phyloP scores from a whole-genome alignment of 2,888 invertebrate species.

The Cyrtodaria siliqua region DNA sequence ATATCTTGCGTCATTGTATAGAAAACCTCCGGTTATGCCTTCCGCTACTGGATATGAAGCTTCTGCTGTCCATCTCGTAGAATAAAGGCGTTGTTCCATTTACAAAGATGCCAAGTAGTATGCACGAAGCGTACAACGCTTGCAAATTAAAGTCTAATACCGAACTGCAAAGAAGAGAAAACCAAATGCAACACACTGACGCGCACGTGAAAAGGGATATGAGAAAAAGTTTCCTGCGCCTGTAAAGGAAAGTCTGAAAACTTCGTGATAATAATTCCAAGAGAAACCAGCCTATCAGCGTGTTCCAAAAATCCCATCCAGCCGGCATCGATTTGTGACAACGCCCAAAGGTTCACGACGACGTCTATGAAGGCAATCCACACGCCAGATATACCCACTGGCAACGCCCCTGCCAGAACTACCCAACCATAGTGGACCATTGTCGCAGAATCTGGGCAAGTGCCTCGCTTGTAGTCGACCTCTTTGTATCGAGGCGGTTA shows the following conservation, averaged over 20 bases:
- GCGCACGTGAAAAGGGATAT: constrained; percentile 20
- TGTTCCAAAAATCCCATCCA: constrained; percentile 61
- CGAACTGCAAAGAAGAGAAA: constrained; percentile 31
- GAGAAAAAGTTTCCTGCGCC: constrained; percentile 40
- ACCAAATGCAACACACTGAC: constrained; percentile 31
- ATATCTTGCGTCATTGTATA: constrained; percentile 19
- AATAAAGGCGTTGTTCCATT: constrained; percentile 52
- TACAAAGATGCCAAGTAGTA: constrained; percentile 44
- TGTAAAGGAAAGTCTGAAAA: constrained; percentile 43
- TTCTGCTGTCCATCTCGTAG: constrained; percentile 48
- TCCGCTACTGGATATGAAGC: constrained; percentile 52
- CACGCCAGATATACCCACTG: constrained; percentile 26
- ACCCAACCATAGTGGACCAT: constrained; percentile 47
- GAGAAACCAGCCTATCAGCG: constrained; percentile 30
- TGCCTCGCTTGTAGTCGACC: too few relatives aligned
- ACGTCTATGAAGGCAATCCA: constrained; percentile 52
- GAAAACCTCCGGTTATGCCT: constrained; percentile 47
- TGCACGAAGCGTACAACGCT: constrained; percentile 42
- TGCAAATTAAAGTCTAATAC: constrained; percentile 20
- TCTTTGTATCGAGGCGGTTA: constrained; percentile 72
- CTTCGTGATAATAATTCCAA: constrained; percentile 39
- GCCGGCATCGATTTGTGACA: constrained; percentile 47
- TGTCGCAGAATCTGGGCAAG: background rate
- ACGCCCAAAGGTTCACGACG: constrained; percentile 37
- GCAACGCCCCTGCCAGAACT: constrained; percentile 27